Evolutionary conservation across 2,888 invertebrate species (phyloP), one percentile per base, ranked within the genome.

Genomic region (Zygaena filipendulae): DNA sequence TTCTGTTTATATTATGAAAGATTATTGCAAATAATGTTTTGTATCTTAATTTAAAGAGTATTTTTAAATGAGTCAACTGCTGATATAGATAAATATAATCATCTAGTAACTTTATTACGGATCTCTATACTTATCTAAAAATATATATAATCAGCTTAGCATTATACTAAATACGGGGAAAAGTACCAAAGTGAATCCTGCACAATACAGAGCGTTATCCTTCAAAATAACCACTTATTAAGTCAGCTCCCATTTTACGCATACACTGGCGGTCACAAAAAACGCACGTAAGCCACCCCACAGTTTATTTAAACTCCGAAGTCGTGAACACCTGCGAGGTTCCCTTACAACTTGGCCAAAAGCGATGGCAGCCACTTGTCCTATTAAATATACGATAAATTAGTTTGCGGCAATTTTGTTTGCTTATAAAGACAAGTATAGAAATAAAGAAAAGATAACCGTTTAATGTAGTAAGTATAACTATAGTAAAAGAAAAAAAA

Each of bases 221-320:
- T 38, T 40, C 59, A 63, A 67, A 72, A 70, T 58, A 69, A 64
- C 64, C 59, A 62, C 63, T 70, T 68, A 72, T 68, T 69, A 59
- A 58, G 67, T 64, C 69, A 59, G 59, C 53, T 68, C 58, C 46
- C 48, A 66, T 69, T 70, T 69, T 57, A 68, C 66, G 67, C 55
- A 55, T 56, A 59, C 59, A 56, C 35, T 58, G 56, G 34, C 45
- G 43, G 58, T 56, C 64, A 66, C 66, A 71, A 51, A 49, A 72
- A 69, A 36, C 21, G 16, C 16, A 60, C 53, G 33, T 51, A 50
- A 54, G 53, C 62, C 63, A 64, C 74, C 71, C 66, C 52, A 48
- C 36, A 40, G 43, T 55, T 54, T 49, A 52, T 51, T 51, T 42
- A 41, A 35, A 42, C 39, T 33, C 33, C 30, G 38, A n/a, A n/a